A percentile compares a stretch with the other conserved stretches of the same genome.
These are phyloP conservation scores for Orthonychiurus folsomi DNA, from an alignment of 2,888 invertebrate genomes.

Conservation along the genomic window DNA sequence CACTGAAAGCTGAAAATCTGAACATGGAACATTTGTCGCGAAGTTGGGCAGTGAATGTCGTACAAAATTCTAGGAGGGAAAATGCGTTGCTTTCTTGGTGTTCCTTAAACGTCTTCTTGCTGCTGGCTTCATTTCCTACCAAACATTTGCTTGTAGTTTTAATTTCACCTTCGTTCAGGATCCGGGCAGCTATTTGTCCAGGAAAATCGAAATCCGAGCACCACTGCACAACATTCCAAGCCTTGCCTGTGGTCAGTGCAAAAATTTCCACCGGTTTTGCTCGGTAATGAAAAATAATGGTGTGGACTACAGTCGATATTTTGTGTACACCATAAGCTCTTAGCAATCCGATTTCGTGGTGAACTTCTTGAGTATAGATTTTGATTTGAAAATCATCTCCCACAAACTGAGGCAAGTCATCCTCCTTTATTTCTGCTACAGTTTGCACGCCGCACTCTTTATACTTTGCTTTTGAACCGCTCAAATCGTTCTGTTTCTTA, in stretches of 20 bases:
- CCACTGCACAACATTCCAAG: conserved; percentile 6
- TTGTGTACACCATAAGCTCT: neutral
- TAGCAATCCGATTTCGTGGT: neutral
- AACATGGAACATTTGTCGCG: neutral
- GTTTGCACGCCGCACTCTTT: too few relatives aligned
- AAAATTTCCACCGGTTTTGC: conserved; percentile 1
- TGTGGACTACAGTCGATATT: neutral
- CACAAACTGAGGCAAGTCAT: neutral
- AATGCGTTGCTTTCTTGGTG: neutral
- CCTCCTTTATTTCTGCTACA: neutral
- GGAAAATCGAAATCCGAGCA: conserved; percentile 4
- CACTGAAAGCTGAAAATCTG: neutral
- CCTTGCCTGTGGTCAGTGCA: conserved; percentile 6
- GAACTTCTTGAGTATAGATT: neutral
- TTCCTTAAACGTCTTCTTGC: neutral
- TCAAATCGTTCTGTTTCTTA: neutral
- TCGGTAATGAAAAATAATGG: conserved; percentile 1
- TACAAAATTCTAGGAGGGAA: neutral
- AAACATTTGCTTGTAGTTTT: neutral
- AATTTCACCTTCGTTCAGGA: neutral
- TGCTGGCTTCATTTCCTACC: neutral
- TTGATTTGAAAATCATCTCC: neutral
- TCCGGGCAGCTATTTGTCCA: neutral
- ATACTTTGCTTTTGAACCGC: too few relatives aligned
- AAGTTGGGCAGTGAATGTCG: neutral